phyloP scores from a whole-genome alignment of 2,113 vertebrate genomes.

The Xyliphius kryptos region DNA sequence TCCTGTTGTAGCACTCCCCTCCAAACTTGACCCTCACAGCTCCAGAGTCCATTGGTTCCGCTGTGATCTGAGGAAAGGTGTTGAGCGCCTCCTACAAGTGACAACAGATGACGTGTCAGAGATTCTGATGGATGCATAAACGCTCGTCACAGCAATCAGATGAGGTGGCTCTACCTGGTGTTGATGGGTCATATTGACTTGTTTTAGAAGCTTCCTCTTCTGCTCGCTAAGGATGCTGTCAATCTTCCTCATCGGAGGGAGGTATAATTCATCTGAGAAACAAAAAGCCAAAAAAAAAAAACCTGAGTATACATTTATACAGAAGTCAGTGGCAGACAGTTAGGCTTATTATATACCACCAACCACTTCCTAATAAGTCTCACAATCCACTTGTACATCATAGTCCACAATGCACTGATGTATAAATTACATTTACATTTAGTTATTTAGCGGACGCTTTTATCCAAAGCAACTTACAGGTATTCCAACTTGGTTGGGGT shows the following conservation, averaged over 20 bases:
- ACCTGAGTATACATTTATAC: no score
- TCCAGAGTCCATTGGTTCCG: constrained; percentile 67
- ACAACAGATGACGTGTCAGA: neutral
- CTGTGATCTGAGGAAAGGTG: constrained; percentile 76
- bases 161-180: constrained; percentile 63
- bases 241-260: constrained; percentile 86
- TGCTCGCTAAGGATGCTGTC: constrained; percentile 82
- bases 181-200: constrained; percentile 75
- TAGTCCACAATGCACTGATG: no score
- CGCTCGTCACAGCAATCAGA: neutral
- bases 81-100: constrained; percentile 72
- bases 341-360: no score
- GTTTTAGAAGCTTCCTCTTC: constrained; percentile 79
- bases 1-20: constrained; percentile 84
- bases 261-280: constrained; percentile 77
- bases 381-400: no score
- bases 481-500: no score
- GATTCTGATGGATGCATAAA: constrained; percentile 3
- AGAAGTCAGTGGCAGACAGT: no score
- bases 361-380: no score
- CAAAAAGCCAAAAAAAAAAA: constrained; percentile 26
- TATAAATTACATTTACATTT: no score
- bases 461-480: no score
- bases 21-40: constrained; percentile 73
- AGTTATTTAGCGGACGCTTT: no score